phyloP scores from a whole-genome alignment of 1,140 invertebrate species.

The Drosophila hydei region DNA sequence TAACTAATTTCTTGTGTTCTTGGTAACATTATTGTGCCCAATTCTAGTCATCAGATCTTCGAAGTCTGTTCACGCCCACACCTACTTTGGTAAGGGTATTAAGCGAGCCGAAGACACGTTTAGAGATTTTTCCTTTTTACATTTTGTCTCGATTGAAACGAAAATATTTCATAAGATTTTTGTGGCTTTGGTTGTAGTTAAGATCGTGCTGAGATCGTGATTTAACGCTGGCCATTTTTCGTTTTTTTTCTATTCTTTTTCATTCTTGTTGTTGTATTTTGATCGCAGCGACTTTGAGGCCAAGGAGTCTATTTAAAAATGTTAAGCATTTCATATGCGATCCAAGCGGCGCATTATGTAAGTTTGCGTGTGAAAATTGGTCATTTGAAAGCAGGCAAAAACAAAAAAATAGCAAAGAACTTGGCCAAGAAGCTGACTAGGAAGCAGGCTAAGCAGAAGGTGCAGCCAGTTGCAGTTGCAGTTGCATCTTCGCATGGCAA shows the following conservation, averaged over 20 bases:
- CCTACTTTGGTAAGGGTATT: slow-evolving; percentile 11
- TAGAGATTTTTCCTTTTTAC: slow-evolving; percentile 23
- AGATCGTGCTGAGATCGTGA: slow-evolving; percentile 80
- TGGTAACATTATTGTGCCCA: not conserved
- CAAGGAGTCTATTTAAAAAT: slow-evolving; percentile 76
- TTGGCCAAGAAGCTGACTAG: slow-evolving; percentile 16
- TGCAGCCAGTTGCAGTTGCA: slow-evolving; percentile 1
- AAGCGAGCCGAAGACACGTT: slow-evolving; percentile 22
- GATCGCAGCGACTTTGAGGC: slow-evolving; percentile 46
- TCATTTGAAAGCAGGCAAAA: slow-evolving; percentile 64
- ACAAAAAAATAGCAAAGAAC: slow-evolving; percentile 3
- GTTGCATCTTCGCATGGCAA: slow-evolving; percentile 51
- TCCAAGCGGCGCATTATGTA: slow-evolving; percentile 58
- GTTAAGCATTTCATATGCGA: slow-evolving; percentile 77
- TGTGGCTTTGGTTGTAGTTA: slow-evolving; percentile 24
- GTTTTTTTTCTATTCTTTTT: slow-evolving; percentile 53
- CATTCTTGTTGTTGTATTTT: slow-evolving; percentile 21
- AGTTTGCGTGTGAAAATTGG: slow-evolving; percentile 82
- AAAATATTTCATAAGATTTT: slow-evolving; percentile 78
- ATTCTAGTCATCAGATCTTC: slow-evolving; percentile 5
- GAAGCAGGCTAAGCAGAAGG: slow-evolving; percentile 23
- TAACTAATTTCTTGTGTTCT: no score
- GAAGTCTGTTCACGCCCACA: not conserved
- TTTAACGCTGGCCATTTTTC: slow-evolving; percentile 62
- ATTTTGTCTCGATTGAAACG: slow-evolving; percentile 42